Evolutionary conservation across 2,113 vertebrate species (phyloP).

Genomic region (Coptodon bakossiorum): DNA sequence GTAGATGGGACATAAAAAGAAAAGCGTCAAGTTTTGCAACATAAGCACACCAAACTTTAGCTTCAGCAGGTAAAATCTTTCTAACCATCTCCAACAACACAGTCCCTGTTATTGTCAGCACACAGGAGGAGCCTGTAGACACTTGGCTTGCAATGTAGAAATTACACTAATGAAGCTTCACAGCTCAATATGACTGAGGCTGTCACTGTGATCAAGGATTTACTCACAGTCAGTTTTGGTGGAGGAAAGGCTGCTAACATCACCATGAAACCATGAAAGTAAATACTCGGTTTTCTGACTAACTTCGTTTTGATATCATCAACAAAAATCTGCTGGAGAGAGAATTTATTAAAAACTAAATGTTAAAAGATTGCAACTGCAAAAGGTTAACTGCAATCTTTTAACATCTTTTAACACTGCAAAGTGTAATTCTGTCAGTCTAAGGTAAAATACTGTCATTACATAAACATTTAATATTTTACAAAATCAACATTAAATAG

Average conservation of each 20-base stretch:
- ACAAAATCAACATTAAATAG: not conserved
- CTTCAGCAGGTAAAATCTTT: not conserved
- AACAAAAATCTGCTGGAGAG: not conserved
- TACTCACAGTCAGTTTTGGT: not conserved
- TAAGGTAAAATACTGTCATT: not conserved
- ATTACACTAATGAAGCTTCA: not conserved
- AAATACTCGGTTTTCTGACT: fast-evolving
- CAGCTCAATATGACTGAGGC: conserved; percentile 8
- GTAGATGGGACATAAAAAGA: not conserved
- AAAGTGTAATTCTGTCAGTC: not conserved
- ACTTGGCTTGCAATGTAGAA: not conserved
- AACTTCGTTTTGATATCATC: fast-evolving
- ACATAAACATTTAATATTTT: not conserved
- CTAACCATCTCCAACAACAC: not conserved
- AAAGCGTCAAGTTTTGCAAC: fast-evolving
- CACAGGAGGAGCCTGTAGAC: not conserved
- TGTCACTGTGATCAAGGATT: not conserved
- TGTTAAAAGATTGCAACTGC: not conserved
- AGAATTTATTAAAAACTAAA: not conserved
- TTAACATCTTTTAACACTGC: no score
- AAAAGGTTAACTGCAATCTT: fast-evolving
- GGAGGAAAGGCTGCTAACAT: not conserved
- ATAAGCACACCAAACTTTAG: not conserved
- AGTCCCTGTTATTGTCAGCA: not conserved
- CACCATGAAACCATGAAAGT: not conserved